Percentiles rank a stretch among this genome's conserved stretches.
phyloP scores from a whole-genome alignment of 1,140 invertebrate genomes.

The Dysdera silvatica region DNA sequence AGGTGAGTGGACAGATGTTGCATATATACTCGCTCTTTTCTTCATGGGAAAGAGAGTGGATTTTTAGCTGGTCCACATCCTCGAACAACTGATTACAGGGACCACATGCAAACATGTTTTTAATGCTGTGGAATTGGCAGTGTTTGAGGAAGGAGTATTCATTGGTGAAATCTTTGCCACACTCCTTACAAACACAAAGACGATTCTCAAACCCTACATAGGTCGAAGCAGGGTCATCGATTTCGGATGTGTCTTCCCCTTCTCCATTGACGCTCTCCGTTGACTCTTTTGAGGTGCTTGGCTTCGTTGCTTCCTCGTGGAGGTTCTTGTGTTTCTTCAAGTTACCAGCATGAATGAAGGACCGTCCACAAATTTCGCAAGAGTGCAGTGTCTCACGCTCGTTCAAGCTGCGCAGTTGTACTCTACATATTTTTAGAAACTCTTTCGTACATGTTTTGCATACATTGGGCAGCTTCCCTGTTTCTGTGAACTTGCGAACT shows the following conservation, averaged over 20 bases:
- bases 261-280: neutral
- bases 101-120: no score
- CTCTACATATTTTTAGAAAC: conserved; percentile 9
- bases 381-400: conserved; percentile 52
- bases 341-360: conserved; percentile 36
- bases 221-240: neutral
- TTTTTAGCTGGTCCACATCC: no score
- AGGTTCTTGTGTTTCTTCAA: conserved; percentile 11
- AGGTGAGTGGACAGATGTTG: no score
- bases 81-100: no score
- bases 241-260: neutral
- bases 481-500: conserved; percentile 16
- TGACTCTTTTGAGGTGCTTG: neutral
- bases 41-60: no score
- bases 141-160: conserved; percentile 16
- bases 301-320: neutral
- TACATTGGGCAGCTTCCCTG: conserved; percentile 14
- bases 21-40: no score
- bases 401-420: conserved; percentile 45
- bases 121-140: neutral
- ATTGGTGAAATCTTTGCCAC: conserved; percentile 7
- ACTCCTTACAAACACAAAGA: conserved; percentile 11
- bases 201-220: no score
- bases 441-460: conserved; percentile 13
- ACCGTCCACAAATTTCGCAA: conserved; percentile 38